These are phyloP conservation scores for Esox niger DNA, from an alignment of 2,113 vertebrate genomes.

Conservation along the genomic window DNA sequence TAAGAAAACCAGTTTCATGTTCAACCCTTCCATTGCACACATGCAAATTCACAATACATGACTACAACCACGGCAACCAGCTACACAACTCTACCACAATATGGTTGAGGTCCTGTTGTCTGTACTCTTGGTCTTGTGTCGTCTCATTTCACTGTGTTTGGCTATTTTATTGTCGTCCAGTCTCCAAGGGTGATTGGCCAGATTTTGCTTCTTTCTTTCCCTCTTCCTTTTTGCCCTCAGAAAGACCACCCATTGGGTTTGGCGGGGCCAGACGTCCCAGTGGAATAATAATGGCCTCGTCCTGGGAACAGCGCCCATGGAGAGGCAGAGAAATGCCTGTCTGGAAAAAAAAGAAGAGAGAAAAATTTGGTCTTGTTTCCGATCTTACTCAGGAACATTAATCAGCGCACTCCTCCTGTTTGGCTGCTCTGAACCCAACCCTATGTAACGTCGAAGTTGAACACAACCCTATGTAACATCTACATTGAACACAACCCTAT, in stretches of 20 bases:
- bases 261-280: conserved; percentile 70
- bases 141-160: conserved; percentile 49
- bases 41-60: neutral
- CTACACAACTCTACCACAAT: neutral
- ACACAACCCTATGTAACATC: too few relatives aligned
- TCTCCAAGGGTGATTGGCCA: conserved; percentile 54
- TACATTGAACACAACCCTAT: too few relatives aligned
- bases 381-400: conserved; percentile 67
- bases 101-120: conserved; percentile 2
- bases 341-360: conserved; percentile 58
- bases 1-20: neutral
- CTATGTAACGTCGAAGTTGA: too few relatives aligned
- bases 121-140: conserved; percentile 16
- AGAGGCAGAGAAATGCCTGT: conserved; percentile 68
- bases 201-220: conserved; percentile 55
- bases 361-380: conserved; percentile 74
- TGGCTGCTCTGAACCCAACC: too few relatives aligned
- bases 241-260: conserved; percentile 76
- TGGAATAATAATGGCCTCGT: conserved; percentile 76
- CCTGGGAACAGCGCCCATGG: conserved; percentile 74
- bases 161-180: conserved; percentile 60
- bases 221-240: conserved; percentile 60
- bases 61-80: neutral
- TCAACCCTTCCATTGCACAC: neutral
- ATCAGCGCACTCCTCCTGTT: conserved; percentile 65